Evolutionary conservation across 2,113 vertebrate genomes (phyloP), one percentile per base, ranked within the genome.

Genomic region (Bettongia penicillata): DNA sequence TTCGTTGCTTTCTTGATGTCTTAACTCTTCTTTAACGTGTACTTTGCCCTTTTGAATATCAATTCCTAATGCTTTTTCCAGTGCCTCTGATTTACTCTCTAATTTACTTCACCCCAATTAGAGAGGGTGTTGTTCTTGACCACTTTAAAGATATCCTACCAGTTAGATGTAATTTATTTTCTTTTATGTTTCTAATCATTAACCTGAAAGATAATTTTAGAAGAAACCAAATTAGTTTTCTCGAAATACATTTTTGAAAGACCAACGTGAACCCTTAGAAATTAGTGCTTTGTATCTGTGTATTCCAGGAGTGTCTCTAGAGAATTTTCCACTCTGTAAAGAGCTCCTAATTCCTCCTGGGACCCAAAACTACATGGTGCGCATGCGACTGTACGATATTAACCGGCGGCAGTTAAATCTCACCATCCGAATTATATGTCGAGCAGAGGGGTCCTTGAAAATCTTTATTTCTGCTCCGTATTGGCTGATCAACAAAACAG

Each of bases 401-500:
- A 99, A 98, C 97, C 99, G 99, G 23, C 98, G 99, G 0, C 99
- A 99, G 96, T 98, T 99, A 0, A 99, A 99, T 47, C 99, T 99
- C 68, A 99, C 99, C 91, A 99, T 99, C 84, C 99, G 99, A 37
- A 99, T 99, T 8, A 97, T 99, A 19, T 99, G 99, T 93, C 98
- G 99, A 6, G 99, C 99, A 2, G 99, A 99, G 77, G 99, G 99
- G 0, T 99, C 99, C 1, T 98, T 99, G 0, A 99, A 99, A 98
- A 99, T 99, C 96, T 98, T 99, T 0, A 99, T 99, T 90, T 99
- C 99, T 24, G 99, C 99, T 23, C 99, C 99, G 0, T 99, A 99
- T 55, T 99, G 99, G 99, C 98, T 99, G 3, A 99, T 99, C 96
- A 99, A 99, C 98, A 99, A 99, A 98, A 99, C 99, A 53, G 99